Conservation (phyloP, 2,888 invertebrate species). For the Calameuta pallipes region DNA sequence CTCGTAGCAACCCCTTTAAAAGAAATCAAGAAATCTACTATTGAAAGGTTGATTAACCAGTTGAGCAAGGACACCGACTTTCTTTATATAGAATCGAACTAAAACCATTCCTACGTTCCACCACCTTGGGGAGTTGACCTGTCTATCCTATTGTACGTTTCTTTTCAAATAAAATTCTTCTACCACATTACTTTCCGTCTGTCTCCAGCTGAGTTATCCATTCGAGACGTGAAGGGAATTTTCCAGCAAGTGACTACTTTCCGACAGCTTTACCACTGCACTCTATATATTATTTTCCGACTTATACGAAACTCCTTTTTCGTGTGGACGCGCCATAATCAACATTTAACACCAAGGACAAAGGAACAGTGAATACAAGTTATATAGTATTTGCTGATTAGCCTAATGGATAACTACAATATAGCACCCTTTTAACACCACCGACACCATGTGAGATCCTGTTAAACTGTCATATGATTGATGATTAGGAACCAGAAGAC, state of each 20-base stretch:
- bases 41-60: neutral
- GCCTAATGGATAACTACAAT: slow-evolving; percentile 21
- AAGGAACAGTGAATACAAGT: neutral
- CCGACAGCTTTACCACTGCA: neutral
- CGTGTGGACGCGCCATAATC: neutral
- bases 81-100: neutral
- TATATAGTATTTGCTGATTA: slow-evolving; percentile 11
- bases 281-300: neutral
- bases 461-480: slow-evolving; percentile 21
- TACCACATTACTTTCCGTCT: neutral
- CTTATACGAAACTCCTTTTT: neutral
- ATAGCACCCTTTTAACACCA: slow-evolving; percentile 4
- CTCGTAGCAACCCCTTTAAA: neutral
- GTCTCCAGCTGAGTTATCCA: neutral
- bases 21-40: neutral
- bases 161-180: neutral
- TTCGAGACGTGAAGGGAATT: neutral
- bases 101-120: neutral
- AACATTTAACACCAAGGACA: neutral
- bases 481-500: slow-evolving; percentile 2
- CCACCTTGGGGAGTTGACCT: neutral
- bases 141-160: neutral
- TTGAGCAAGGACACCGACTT: neutral
- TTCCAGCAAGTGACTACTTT: neutral
- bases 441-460: slow-evolving; percentile 13